Base-by-base conservation (phyloP, 2,888 invertebrate genomes). In the Ophion ventricosus region DNA sequence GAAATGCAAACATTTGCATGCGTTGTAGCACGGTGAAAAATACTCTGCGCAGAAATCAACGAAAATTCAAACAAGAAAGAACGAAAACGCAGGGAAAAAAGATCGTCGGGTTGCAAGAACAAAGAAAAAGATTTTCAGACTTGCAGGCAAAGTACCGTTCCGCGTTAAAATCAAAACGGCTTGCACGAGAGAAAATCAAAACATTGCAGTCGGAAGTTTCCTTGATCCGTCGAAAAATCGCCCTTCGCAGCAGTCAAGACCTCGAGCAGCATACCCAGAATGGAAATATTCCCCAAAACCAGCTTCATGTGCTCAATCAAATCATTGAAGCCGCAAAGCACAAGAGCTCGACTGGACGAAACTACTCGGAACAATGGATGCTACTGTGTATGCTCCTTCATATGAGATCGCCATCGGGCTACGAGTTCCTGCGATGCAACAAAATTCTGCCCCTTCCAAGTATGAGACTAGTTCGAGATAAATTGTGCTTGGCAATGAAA, bases 71-170 rank as follows among this genome's bases (percentile, higher is more conserved):
- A 70, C 5, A 70, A 10, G n/a, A 54, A 5, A 29, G 56, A 64
- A 35, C 35, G 35, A 17, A 17, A 17, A n/a, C 64, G 29, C 20
- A 35, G 17, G 40, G 40, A 64, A 59, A 59, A 20, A 59, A 59
- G 59, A 59, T 59, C 56, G 11, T 56, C n/a, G 56, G 56, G 3
- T 56, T 56, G 56, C 56, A 61, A 17, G 66, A 66, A 64, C 64
- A 64, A 64, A 64, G 20, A 35, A 64, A 64, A 35, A 64, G 20
- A 5, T 29, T 43, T 11, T 43, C 25, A 14, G 10, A 2, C 5
- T 56, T 70, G n/a, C 69, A 54, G 26, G n/a, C 69, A 8, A 70
- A 56, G 11, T 70, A 70, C n/a, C 69, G 69, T 11, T 70, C 69
- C 0, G 69, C 54, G n/a, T 7, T 70, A 20, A 7, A 11, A 70